Evolutionary conservation across 2,113 vertebrate genomes (phyloP).

Genomic region (Sorex fumeus): DNA sequence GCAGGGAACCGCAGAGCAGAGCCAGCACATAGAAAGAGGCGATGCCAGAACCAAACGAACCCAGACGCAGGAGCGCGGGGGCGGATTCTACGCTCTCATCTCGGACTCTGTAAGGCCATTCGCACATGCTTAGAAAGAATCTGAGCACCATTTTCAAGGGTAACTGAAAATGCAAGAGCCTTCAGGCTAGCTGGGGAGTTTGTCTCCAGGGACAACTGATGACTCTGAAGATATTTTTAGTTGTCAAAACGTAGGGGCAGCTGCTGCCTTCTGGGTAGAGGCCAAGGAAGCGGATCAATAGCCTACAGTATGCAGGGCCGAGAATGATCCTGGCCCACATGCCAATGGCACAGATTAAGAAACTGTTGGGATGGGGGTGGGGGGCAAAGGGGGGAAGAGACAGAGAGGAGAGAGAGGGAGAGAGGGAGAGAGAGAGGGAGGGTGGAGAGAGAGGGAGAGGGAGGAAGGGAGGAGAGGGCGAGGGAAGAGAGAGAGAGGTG

Average conservation of each 20-base stretch:
- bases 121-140: neutral
- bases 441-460: no score
- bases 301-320: neutral
- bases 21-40: no score
- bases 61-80: neutral
- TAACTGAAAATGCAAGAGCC: neutral
- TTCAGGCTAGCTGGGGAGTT: neutral
- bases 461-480: no score
- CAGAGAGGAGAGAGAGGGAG: no score
- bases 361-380: neutral
- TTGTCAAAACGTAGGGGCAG: neutral
- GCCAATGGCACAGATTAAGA: neutral
- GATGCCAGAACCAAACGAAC: no score
- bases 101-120: neutral
- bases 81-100: neutral
- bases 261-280: neutral
- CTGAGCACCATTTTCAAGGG: neutral
- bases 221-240: neutral
- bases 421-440: no score
- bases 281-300: neutral
- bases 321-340: neutral
- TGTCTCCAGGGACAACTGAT: neutral
- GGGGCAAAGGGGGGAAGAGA: no score
- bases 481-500: no score
- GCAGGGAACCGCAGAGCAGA: no score